phyloP scores from a whole-genome alignment of 2,888 invertebrate species.

The Ormyrus thymus region DNA sequence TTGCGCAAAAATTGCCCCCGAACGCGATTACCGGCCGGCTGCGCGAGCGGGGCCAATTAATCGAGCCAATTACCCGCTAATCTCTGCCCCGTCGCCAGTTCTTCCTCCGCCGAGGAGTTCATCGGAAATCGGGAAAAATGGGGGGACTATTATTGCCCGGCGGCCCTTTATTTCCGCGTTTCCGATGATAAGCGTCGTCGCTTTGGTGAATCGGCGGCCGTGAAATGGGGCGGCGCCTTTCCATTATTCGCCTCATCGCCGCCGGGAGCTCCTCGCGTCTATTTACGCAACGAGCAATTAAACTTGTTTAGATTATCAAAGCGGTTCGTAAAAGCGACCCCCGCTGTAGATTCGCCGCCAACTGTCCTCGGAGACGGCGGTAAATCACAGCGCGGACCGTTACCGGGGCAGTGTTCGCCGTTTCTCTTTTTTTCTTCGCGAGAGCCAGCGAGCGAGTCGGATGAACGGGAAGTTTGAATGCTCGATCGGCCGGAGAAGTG shows the following conservation, averaged over 20 bases:
- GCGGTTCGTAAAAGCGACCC: background rate
- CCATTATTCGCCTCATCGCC: conserved; percentile 36
- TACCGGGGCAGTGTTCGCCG: no score
- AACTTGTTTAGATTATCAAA: conserved; percentile 36
- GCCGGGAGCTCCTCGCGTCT: conserved; percentile 1
- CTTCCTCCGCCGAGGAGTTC: background rate
- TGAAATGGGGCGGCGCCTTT: conserved; percentile 31
- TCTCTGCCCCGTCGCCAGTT: background rate
- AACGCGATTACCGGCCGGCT: background rate
- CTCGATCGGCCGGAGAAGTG: no score
- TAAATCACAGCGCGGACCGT: no score
- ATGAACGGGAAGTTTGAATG: no score
- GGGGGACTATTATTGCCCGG: background rate
- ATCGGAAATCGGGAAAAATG: conserved; percentile 2
- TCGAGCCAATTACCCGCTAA: background rate
- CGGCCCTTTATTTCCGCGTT: background rate
- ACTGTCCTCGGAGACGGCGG: no score
- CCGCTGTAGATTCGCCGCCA: no score
- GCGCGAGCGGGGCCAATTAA: conserved; percentile 15
- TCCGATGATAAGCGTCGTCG: background rate
- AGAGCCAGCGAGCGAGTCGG: no score
- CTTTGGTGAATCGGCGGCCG: conserved; percentile 21
- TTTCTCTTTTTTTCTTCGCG: no score
- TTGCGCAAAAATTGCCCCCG: background rate
- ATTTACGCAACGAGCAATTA: conserved; percentile 30